A percentile compares a stretch with the other conserved stretches of the same genome.
Evolutionary conservation across 2,113 vertebrate genomes (phyloP).

Genomic region (Forbesichthys papilliferus): DNA sequence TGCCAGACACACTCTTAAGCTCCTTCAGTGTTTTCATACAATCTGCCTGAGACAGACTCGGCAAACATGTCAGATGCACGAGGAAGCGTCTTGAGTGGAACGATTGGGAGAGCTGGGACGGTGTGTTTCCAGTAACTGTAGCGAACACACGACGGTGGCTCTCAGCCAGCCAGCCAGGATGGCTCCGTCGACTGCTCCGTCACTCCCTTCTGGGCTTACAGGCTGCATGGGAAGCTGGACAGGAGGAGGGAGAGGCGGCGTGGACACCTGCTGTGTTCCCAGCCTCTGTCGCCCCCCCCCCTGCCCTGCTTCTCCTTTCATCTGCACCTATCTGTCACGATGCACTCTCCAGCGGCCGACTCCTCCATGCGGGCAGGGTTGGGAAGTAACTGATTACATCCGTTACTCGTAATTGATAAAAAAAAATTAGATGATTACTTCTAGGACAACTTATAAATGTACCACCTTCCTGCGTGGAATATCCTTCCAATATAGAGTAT

Average conservation of each 20-base stretch:
- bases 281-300: conserved; percentile 51
- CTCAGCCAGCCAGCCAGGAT: conserved; percentile 23
- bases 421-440: too few relatives aligned
- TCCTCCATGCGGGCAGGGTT: too few relatives aligned
- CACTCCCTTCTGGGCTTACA: conserved; percentile 22
- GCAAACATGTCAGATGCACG: too few relatives aligned
- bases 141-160: conserved; percentile 19
- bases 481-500: too few relatives aligned
- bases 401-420: too few relatives aligned
- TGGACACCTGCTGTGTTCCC: conserved; percentile 64
- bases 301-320: conserved; percentile 47
- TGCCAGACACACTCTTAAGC: too few relatives aligned
- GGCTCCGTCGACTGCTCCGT: conserved; percentile 35
- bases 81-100: too few relatives aligned
- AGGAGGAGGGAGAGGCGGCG: conserved; percentile 34
- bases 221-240: conserved; percentile 45
- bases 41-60: too few relatives aligned
- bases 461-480: conserved; percentile 20
- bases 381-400: too few relatives aligned
- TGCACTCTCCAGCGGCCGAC: neutral
- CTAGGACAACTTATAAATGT: conserved; percentile 35
- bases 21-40: too few relatives aligned
- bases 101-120: too few relatives aligned
- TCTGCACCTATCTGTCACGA: conserved; percentile 55
- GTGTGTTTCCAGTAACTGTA: conserved; percentile 14